phyloP scores from a whole-genome alignment of 2,113 vertebrate genomes.

The Ptilorrhoa leucosticta region DNA sequence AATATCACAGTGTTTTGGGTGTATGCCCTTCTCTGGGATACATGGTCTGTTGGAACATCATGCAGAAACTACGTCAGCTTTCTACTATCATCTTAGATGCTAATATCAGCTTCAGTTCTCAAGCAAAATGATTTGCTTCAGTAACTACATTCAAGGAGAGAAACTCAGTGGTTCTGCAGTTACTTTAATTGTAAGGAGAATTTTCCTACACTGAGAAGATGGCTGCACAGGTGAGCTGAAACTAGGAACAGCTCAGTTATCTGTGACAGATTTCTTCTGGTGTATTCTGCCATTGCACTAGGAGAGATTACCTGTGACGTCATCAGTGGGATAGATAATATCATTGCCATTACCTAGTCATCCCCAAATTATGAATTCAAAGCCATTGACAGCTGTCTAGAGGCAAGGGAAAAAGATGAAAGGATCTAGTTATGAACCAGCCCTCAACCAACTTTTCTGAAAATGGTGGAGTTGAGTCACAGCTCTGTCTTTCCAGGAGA shows the following conservation, averaged over 20 bases:
- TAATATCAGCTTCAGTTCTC: neutral
- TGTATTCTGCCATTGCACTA: accelerated
- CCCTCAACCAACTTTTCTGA: neutral
- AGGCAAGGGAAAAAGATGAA: neutral
- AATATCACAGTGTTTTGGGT: neutral
- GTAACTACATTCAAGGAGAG: neutral
- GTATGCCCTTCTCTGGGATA: neutral
- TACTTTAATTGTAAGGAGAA: neutral
- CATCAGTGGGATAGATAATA: neutral
- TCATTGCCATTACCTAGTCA: neutral
- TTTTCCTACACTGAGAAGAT: neutral
- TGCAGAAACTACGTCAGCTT: neutral
- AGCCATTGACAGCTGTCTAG: neutral
- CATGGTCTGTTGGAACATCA: neutral
- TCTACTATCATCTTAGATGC: neutral
- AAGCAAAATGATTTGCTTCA: neutral
- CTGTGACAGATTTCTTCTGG: neutral
- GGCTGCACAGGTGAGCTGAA: neutral
- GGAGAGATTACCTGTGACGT: neutral
- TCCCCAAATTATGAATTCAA: neutral
- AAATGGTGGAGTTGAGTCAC: neutral
- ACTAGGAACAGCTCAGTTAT: neutral
- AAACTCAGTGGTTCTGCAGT: neutral
- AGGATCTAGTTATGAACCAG: neutral
- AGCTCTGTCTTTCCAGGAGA: neutral